Percentiles rank a stretch among this genome's conserved stretches.
Evolutionary conservation across 2,113 vertebrate species (phyloP).

Genomic region (Bagarius yarrelli): DNA sequence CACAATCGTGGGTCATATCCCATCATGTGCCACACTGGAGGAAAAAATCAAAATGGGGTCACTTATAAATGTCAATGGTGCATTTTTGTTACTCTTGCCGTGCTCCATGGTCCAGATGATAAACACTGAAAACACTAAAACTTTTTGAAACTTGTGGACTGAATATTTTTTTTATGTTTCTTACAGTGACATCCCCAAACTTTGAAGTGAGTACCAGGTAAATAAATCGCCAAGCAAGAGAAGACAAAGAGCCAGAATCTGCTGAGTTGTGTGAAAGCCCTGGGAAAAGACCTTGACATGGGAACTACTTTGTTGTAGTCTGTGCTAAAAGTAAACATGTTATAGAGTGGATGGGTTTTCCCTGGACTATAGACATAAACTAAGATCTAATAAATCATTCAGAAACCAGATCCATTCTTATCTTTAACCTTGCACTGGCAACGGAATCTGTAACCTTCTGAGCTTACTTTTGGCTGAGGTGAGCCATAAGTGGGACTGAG

Average conservation of each 20-base stretch:
- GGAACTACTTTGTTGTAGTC: conserved; percentile 8
- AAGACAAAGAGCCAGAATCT: not conserved
- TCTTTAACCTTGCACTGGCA: conserved; percentile 38
- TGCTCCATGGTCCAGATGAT: too few species aligned
- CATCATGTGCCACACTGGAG: too few species aligned
- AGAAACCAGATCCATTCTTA: conserved; percentile 48
- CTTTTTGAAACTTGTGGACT: not conserved
- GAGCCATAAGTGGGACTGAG: conserved; percentile 25
- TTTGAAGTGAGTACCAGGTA: not conserved
- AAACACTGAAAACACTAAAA: not conserved
- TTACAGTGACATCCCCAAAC: not conserved
- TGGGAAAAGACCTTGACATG: not conserved
- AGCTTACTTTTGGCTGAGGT: conserved; percentile 45
- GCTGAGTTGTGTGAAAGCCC: not conserved
- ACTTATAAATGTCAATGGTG: too few species aligned
- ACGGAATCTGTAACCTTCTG: conserved; percentile 23
- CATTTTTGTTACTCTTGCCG: too few species aligned
- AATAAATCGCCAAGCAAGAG: not conserved
- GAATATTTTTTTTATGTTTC: not conserved
- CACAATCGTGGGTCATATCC: too few species aligned
- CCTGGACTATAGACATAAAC: not conserved
- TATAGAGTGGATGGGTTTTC: not conserved
- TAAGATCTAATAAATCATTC: conserved; percentile 55
- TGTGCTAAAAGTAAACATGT: conserved; percentile 14
- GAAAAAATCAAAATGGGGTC: too few species aligned